Evolutionary conservation across 2,113 vertebrate genomes (phyloP).

Genomic region (Hemiprocne comata): DNA sequence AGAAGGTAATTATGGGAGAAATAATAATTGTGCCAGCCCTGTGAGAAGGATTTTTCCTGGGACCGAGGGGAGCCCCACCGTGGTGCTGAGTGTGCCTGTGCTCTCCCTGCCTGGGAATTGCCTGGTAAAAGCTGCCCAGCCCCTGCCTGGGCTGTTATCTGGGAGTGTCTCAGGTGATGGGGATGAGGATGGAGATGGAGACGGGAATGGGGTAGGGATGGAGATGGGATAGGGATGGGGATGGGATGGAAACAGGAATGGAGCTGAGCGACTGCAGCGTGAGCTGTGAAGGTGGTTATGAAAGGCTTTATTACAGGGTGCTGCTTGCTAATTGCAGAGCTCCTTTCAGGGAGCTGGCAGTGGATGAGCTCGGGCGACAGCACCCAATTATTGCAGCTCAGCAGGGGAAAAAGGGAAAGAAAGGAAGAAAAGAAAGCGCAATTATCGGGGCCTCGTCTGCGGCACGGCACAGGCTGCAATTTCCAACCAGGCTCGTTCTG

Average conservation of each 20-base stretch:
- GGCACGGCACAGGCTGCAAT: slow-evolving; percentile 27
- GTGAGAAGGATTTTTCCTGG: no score
- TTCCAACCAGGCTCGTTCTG: background rate
- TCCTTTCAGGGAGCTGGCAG: slow-evolving; percentile 74
- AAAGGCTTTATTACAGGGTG: slow-evolving; percentile 76
- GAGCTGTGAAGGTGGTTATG: slow-evolving; percentile 67
- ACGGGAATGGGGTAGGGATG: background rate
- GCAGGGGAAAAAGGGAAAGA: slow-evolving; percentile 34
- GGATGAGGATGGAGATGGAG: no score
- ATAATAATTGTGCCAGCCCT: no score
- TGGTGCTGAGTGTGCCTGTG: no score
- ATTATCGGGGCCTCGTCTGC: slow-evolving; percentile 70
- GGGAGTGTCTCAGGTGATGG: no score
- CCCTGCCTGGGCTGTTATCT: no score
- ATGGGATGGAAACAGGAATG: no score
- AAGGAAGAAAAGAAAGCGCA: slow-evolving; percentile 59
- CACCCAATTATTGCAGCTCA: slow-evolving; percentile 80
- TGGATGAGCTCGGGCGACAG: slow-evolving; percentile 72
- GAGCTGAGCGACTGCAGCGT: slow-evolving; percentile 47
- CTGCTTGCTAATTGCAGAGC: slow-evolving; percentile 77
- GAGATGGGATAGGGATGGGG: no score
- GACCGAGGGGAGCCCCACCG: no score
- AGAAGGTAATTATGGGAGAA: no score
- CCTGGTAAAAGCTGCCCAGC: no score
- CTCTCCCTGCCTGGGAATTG: no score